phyloP scores from a whole-genome alignment of 2,888 invertebrate species.

The Pardosa pseudoannulata region DNA sequence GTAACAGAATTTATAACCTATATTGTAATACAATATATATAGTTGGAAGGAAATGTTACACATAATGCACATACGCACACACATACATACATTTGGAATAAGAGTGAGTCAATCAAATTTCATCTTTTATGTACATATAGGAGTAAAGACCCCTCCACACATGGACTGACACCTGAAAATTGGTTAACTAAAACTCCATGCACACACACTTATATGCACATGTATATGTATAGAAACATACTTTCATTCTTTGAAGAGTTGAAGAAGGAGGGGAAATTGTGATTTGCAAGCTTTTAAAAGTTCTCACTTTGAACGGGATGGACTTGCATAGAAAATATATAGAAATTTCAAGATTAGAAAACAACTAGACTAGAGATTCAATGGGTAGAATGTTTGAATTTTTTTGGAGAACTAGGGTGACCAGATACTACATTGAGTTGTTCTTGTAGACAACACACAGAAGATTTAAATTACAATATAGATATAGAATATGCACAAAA shows the following conservation, averaged over 20 bases:
- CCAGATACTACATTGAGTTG: conserved; percentile 6
- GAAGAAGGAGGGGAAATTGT: conserved; percentile 44
- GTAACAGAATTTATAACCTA: conserved; percentile 51
- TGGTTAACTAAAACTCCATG: conserved; percentile 47
- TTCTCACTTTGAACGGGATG: conserved; percentile 73
- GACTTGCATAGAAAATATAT: conserved; percentile 73
- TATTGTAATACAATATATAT: conserved; percentile 56
- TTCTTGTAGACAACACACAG: background rate
- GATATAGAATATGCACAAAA: background rate
- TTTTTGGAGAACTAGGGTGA: conserved; percentile 22
- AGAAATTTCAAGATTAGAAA: conserved; percentile 71
- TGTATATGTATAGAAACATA: conserved; percentile 62
- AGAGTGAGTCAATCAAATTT: conserved; percentile 44
- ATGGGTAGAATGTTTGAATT: conserved; percentile 48
- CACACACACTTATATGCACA: conserved; percentile 55
- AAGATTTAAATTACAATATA: background rate
- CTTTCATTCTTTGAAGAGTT: conserved; percentile 57
- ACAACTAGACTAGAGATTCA: conserved; percentile 63
- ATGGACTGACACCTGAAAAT: conserved; percentile 60
- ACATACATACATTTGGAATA: conserved; percentile 54
- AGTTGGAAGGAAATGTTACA: conserved; percentile 55
- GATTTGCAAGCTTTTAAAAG: conserved; percentile 71
- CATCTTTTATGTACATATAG: conserved; percentile 46
- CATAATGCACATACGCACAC: conserved; percentile 35
- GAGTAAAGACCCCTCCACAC: conserved; percentile 59